phyloP scores from a whole-genome alignment of 2,113 vertebrate genomes.

The Tragulus kanchil region DNA sequence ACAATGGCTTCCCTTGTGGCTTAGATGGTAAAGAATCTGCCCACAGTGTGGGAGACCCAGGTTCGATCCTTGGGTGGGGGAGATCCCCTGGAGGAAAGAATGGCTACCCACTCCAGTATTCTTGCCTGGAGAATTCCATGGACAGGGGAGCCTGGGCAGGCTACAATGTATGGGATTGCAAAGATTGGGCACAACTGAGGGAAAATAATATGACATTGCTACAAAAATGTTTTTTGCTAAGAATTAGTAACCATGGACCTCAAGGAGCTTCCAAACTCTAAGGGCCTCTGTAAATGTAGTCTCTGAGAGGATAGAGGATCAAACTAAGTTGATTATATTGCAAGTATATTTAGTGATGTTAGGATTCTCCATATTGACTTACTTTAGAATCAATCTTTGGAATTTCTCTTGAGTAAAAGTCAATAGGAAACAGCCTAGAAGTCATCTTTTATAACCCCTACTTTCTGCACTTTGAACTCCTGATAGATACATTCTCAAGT shows the following conservation, averaged over 20 bases:
- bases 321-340: background rate
- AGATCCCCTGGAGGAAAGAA: background rate
- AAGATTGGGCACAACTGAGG: too few relatives aligned
- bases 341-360: background rate
- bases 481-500: background rate
- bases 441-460: background rate
- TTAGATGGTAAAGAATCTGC: background rate
- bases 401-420: background rate
- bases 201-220: too few relatives aligned
- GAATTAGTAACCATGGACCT: background rate
- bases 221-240: background rate
- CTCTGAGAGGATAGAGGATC: background rate
- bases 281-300: background rate
- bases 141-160: background rate
- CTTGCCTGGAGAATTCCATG: background rate
- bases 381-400: background rate
- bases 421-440: background rate
- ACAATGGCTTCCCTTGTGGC: background rate
- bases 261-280: background rate
- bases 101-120: background rate
- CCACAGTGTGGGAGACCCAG: accelerated
- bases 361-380: background rate
- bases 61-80: background rate
- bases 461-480: background rate
- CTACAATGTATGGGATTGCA: too few relatives aligned